Percentiles rank a stretch among this genome's conserved stretches.
Conservation (phyloP, 2,888 invertebrate species). For the Noctuana brunneofusca region DNA sequence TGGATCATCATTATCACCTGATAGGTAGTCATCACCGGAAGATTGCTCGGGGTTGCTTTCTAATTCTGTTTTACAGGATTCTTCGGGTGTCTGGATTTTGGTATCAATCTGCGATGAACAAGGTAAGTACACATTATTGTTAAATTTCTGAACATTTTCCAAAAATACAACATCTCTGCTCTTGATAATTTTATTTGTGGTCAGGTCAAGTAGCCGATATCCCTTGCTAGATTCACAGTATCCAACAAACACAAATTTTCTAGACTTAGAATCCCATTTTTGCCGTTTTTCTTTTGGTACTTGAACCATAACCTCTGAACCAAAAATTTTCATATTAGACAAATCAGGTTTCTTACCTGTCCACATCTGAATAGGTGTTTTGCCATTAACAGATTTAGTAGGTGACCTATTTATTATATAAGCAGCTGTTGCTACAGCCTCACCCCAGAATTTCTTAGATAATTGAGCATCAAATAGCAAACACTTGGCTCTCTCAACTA, state of each 20-base stretch:
- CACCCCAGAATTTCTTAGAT: constrained; percentile 6
- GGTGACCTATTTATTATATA: constrained; percentile 18
- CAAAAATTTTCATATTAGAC: constrained; percentile 3
- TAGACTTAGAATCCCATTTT: background rate
- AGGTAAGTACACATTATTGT: background rate
- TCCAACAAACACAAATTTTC: background rate
- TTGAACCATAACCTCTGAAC: constrained; percentile 2
- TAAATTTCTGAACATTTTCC: background rate
- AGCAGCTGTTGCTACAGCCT: constrained; percentile 12
- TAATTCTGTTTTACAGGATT: background rate
- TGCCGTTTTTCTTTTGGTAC: constrained; percentile 3
- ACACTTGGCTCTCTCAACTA: constrained; percentile 39
- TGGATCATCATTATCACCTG: background rate
- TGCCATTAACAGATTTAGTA: background rate
- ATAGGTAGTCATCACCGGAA: background rate
- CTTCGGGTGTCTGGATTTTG: background rate
- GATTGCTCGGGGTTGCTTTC: background rate
- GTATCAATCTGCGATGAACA: background rate
- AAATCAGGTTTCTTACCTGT: constrained; percentile 3
- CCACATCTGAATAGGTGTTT: constrained; percentile 3
- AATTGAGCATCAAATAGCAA: constrained; percentile 12
- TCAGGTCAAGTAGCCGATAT: background rate
- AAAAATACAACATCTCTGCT: background rate
- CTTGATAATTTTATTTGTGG: background rate
- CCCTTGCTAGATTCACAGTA: background rate